A percentile compares a stretch with the other conserved stretches of the same genome.
These are phyloP conservation scores for Yasuhikotakia modesta DNA, from an alignment of 2,797 vertebrate genomes.

Conservation along the genomic window DNA sequence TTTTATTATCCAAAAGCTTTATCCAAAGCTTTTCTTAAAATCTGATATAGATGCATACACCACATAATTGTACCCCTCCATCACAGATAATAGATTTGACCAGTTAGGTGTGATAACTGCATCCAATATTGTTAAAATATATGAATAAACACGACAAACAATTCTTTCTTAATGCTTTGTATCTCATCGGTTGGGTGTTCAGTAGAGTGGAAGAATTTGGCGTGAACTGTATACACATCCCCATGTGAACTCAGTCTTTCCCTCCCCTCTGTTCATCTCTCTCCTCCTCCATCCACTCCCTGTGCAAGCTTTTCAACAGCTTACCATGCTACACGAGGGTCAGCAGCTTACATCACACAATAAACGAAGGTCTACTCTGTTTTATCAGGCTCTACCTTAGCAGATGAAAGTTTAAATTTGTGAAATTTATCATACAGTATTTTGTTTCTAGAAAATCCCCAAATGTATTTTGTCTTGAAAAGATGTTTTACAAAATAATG, in stretches of 20 bases:
- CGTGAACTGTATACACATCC: conserved; percentile 37
- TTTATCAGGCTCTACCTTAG: conserved; percentile 12
- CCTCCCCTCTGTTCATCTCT: conserved; percentile 17
- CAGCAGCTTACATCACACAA: conserved; percentile 21
- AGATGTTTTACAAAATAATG: background rate
- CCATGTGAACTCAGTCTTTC: conserved; percentile 30
- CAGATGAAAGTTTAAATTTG: background rate
- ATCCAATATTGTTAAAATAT: conserved; percentile 11
- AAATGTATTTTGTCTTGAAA: background rate
- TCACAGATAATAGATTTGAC: conserved; percentile 6
- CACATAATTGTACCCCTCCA: background rate
- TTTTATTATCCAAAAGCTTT: background rate
- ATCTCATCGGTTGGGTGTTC: conserved; percentile 40
- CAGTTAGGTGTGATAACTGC: background rate
- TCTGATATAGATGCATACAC: background rate
- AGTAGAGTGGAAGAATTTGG: conserved; percentile 41
- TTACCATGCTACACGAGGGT: conserved; percentile 20
- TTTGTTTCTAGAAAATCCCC: background rate
- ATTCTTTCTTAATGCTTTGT: conserved; percentile 31
- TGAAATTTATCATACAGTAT: background rate
- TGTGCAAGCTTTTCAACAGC: conserved; percentile 14
- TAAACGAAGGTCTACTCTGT: conserved; percentile 26
- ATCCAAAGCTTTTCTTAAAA: background rate
- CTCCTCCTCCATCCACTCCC: background rate
- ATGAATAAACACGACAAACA: background rate